These are phyloP conservation scores for Gouania willdenowi DNA, from an alignment of 2,797 vertebrate species.

Conservation along the genomic window DNA sequence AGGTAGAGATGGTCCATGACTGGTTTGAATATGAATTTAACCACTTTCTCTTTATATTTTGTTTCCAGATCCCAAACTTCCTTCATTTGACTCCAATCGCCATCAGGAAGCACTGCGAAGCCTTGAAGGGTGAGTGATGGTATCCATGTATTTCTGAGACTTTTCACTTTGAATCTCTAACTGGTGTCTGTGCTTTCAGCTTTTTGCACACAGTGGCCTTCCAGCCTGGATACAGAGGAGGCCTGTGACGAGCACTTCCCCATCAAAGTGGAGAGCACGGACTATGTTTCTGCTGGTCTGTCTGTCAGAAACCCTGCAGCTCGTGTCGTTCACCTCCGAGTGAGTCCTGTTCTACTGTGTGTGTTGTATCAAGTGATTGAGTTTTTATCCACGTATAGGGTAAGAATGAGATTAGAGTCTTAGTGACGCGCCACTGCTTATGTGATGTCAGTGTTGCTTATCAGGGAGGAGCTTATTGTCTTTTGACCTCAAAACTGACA, in stretches of 20 bases:
- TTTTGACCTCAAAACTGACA: conserved; percentile 23
- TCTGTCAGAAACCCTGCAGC: conserved; percentile 87
- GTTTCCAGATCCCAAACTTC: conserved; percentile 97
- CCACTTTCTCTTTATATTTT: too few species aligned
- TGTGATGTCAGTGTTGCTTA: conserved; percentile 25
- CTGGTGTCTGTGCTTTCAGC: conserved; percentile 76
- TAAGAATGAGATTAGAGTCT: conserved; percentile 43
- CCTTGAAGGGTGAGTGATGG: conserved; percentile 87
- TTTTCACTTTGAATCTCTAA: too few species aligned
- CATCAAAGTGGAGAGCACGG: conserved; percentile 79
- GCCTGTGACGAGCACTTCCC: conserved; percentile 86
- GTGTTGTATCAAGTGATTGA: too few species aligned
- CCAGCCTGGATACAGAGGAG: conserved; percentile 79
- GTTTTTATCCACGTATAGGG: too few species aligned
- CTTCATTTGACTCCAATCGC: conserved; percentile 93
- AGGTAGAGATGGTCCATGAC: too few species aligned
- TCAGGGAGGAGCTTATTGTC: conserved; percentile 17
- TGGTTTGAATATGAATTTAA: too few species aligned
- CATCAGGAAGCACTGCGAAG: conserved; percentile 91
- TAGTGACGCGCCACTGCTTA: conserved; percentile 25
- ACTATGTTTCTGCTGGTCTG: conserved; percentile 82
- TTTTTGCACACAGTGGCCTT: conserved; percentile 94
- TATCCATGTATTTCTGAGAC: too few species aligned
- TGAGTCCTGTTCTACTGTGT: too few species aligned
- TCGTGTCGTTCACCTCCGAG: conserved; percentile 81